Percentiles rank a stretch among this genome's conserved stretches.
Conservation (phyloP, 2,113 vertebrate genomes). For the Ptilorrhoa leucosticta region DNA sequence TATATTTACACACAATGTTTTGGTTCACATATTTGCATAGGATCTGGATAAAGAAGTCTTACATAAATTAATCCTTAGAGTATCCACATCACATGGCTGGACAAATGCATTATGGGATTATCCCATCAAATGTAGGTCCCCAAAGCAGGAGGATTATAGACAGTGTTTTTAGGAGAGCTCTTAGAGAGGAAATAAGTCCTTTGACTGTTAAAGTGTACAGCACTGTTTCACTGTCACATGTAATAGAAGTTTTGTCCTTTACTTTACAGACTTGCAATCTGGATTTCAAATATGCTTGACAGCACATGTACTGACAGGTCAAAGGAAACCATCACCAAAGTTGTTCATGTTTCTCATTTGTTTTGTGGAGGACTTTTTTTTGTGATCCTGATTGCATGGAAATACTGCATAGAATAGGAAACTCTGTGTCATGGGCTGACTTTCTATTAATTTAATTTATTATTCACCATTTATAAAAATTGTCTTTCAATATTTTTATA, state of each 20-base stretch:
- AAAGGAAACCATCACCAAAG: not conserved
- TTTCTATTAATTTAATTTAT: not conserved
- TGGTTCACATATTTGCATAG: not conserved
- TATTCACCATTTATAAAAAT: not conserved
- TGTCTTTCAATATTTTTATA: not conserved
- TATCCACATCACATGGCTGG: not conserved
- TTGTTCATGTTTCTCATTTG: not conserved
- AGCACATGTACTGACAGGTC: not conserved
- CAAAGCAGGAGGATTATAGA: not conserved
- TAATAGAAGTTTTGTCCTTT: not conserved
- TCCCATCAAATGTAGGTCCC: not conserved
- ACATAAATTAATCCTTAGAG: not conserved
- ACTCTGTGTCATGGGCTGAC: not conserved
- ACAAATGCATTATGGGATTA: constrained; percentile 2
- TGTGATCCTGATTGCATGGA: not conserved
- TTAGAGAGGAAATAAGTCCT: not conserved
- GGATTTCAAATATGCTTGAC: not conserved
- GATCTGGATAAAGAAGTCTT: not conserved
- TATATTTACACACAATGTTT: not conserved
- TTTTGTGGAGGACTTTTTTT: not conserved
- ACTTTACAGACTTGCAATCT: not conserved
- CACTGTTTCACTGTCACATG: not conserved
- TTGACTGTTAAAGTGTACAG: not conserved
- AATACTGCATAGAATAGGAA: not conserved
- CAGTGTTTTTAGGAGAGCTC: not conserved